A percentile compares a stretch with the other conserved stretches of the same genome.
These are phyloP conservation scores for Hirtodrosophila histrioides DNA, from an alignment of 2,888 invertebrate genomes.

Conservation along the genomic window DNA sequence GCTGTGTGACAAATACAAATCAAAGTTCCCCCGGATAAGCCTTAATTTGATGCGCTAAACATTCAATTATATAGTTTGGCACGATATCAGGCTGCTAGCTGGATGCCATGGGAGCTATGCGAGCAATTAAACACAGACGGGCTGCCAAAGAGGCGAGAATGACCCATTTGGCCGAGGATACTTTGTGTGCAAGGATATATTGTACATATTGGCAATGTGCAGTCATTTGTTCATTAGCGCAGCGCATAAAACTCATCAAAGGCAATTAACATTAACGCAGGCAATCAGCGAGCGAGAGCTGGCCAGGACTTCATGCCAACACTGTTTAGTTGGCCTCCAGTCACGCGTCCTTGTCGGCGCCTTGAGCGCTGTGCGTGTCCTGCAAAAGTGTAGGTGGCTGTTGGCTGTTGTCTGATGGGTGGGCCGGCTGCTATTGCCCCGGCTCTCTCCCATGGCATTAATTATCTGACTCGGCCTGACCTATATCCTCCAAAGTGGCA, in stretches of 20 bases:
- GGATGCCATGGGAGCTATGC: slow-evolving; percentile 25
- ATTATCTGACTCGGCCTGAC: slow-evolving; percentile 63
- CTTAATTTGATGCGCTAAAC: slow-evolving; percentile 48
- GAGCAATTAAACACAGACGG: slow-evolving; percentile 57
- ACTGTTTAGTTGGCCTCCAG: slow-evolving; percentile 15
- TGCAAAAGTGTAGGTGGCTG: not conserved
- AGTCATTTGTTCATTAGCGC: slow-evolving; percentile 77
- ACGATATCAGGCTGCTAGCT: slow-evolving; percentile 13
- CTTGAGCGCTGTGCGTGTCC: slow-evolving; percentile 40
- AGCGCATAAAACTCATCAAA: slow-evolving; percentile 79
- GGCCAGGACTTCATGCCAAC: slow-evolving; percentile 26
- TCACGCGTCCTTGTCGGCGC: slow-evolving; percentile 37
- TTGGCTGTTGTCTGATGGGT: slow-evolving; percentile 2
- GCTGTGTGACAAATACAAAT: slow-evolving; percentile 30
- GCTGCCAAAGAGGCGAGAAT: not conserved
- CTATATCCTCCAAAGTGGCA: slow-evolving; percentile 65
- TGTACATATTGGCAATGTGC: slow-evolving; percentile 70
- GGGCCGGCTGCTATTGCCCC: slow-evolving; percentile 3
- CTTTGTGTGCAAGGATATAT: slow-evolving; percentile 36
- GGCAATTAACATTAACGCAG: slow-evolving; percentile 79
- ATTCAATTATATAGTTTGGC: slow-evolving; percentile 59
- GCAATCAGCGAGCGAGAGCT: slow-evolving; percentile 67
- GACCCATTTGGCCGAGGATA: slow-evolving; percentile 22
- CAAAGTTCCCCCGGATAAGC: slow-evolving; percentile 5
- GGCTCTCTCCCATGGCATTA: slow-evolving; percentile 64